These are phyloP conservation scores for Sphenopsis melanotis DNA, from an alignment of 2,797 vertebrate genomes.

Conservation along the genomic window DNA sequence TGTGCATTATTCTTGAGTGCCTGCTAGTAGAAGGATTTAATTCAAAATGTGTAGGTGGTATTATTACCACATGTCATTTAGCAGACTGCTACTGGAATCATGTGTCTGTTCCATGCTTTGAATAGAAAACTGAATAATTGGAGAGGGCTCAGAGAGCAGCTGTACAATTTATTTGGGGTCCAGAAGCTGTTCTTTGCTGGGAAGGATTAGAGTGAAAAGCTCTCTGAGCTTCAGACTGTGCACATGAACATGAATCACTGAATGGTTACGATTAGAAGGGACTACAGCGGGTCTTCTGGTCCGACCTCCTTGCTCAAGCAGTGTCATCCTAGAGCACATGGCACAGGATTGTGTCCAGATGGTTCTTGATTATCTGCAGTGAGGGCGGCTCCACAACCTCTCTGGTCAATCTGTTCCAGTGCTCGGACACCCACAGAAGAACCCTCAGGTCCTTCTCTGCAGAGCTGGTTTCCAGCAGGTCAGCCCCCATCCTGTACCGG, in stretches of 20 bases:
- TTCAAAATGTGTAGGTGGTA: background rate
- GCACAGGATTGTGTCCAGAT: background rate
- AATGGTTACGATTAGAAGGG: background rate
- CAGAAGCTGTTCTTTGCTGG: background rate
- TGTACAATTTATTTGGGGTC: background rate
- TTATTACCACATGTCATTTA: conserved; percentile 1
- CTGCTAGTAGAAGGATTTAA: background rate
- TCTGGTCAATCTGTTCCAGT: background rate
- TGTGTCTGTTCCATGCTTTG: background rate
- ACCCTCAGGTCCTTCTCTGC: background rate
- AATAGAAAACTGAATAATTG: background rate
- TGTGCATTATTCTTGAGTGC: background rate
- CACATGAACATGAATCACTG: background rate
- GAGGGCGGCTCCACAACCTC: background rate
- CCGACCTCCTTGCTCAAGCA: background rate
- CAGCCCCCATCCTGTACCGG: background rate
- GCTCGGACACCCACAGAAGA: fast-evolving
- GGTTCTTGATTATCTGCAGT: background rate
- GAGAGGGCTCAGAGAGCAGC: background rate
- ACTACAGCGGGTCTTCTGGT: background rate
- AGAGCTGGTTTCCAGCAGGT: background rate
- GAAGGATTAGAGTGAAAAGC: background rate
- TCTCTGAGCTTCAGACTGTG: background rate
- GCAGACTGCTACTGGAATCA: background rate
- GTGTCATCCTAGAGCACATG: background rate